These are phyloP conservation scores for Drosophila arawakana DNA, from an alignment of 1,140 invertebrate species.

Conservation along the genomic window DNA sequence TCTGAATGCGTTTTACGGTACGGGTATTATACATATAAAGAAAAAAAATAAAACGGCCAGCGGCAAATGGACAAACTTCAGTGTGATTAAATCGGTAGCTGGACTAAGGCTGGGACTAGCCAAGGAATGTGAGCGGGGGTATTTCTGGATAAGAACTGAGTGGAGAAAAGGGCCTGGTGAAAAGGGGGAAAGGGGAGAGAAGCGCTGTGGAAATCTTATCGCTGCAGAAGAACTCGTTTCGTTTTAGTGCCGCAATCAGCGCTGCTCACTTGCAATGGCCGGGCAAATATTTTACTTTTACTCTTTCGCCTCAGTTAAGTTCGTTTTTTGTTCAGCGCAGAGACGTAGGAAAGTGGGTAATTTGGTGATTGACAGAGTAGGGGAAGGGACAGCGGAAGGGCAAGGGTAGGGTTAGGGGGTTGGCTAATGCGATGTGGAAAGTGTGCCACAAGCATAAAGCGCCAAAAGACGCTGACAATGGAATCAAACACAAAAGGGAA, in stretches of 20 bases:
- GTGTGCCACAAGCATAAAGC: conserved; percentile 66
- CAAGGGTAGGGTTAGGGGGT: background rate
- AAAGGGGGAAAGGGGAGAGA: no score
- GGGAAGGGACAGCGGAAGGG: background rate
- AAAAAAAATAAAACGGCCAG: conserved; percentile 32
- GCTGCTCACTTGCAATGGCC: conserved; percentile 78
- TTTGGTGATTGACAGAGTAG: background rate
- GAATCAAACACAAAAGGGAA: conserved; percentile 69
- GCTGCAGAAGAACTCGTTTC: conserved; percentile 72
- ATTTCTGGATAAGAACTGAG: background rate
- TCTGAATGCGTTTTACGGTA: no score
- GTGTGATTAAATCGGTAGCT: conserved; percentile 63
- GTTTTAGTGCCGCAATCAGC: conserved; percentile 79
- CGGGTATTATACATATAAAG: conserved; percentile 14
- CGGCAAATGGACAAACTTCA: conserved; percentile 68
- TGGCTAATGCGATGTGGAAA: conserved; percentile 67
- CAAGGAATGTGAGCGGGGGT: background rate
- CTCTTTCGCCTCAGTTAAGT: conserved; percentile 55
- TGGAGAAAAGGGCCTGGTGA: background rate
- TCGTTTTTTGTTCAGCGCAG: background rate
- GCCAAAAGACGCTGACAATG: conserved; percentile 72
- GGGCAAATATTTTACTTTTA: conserved; percentile 81
- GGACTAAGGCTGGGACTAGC: background rate
- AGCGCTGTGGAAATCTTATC: conserved; percentile 59
- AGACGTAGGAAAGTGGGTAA: background rate